Conservation (phyloP, 2,113 vertebrate genomes). For the Cavia aperea region DNA sequence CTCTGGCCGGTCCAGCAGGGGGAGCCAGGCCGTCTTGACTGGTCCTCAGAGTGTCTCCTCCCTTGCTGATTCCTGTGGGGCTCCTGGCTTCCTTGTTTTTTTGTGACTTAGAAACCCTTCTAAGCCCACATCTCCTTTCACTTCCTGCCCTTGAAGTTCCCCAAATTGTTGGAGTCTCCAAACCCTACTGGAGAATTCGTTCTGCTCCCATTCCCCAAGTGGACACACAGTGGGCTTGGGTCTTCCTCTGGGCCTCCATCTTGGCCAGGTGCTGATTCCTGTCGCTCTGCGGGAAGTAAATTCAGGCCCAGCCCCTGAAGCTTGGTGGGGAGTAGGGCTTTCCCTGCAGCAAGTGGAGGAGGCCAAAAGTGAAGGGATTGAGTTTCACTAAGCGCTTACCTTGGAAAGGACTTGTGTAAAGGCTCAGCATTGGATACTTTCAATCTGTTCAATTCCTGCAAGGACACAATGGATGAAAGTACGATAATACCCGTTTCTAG, state of each 20-base stretch:
- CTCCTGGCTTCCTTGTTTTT: not conserved
- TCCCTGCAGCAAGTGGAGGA: not conserved
- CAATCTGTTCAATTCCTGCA: not conserved
- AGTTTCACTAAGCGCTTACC: not conserved
- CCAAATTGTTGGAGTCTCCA: not conserved
- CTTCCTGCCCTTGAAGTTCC: slow-evolving; percentile 23
- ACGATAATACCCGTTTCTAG: not conserved
- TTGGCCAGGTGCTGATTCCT: not conserved
- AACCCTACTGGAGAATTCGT: not conserved
- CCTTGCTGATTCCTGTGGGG: not conserved
- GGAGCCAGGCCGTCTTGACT: not conserved
- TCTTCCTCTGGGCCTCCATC: not conserved
- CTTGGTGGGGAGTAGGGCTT: not conserved
- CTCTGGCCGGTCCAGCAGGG: not conserved
- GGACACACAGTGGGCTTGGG: too few relatives aligned
- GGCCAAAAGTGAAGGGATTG: not conserved
- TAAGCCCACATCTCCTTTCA: not conserved
- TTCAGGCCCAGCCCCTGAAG: not conserved
- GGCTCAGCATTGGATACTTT: not conserved
- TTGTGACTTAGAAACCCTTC: not conserved
- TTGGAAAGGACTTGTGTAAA: not conserved
- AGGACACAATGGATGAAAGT: not conserved
- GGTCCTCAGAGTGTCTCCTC: not conserved
- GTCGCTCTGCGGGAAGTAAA: not conserved
- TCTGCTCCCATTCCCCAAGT: too few relatives aligned